These are phyloP conservation scores for Lasiommata megera DNA, from an alignment of 2,888 invertebrate genomes.

Conservation along the genomic window DNA sequence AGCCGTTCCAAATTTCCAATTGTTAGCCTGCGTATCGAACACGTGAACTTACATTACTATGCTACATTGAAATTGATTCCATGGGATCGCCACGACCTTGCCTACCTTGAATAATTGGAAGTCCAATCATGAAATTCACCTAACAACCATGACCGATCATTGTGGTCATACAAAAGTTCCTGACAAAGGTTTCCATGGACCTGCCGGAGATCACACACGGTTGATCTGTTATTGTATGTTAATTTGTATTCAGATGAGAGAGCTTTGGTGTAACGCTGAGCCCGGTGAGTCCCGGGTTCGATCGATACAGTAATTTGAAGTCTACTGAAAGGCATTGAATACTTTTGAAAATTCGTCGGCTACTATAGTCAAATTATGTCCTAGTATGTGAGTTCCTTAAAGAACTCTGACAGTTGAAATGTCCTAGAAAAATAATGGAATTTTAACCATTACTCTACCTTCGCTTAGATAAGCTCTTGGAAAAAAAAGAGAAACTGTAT, in stretches of 20 bases:
- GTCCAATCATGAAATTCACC: background rate
- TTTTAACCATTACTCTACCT: too few relatives aligned
- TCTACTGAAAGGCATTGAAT: too few relatives aligned
- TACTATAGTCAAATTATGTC: too few relatives aligned
- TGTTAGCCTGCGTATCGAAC: background rate
- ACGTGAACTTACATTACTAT: constrained; percentile 11
- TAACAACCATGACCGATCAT: background rate
- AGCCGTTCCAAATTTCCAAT: background rate
- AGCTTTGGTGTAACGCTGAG: too few relatives aligned
- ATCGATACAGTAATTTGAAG: too few relatives aligned
- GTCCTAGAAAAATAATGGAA: too few relatives aligned
- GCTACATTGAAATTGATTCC: constrained; percentile 6
- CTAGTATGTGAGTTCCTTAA: too few relatives aligned
- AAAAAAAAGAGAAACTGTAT: too few relatives aligned
- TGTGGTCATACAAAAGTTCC: background rate
- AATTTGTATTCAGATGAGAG: background rate
- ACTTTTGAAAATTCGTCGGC: too few relatives aligned
- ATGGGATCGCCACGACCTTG: constrained; percentile 25
- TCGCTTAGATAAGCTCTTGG: too few relatives aligned
- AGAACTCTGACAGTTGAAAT: too few relatives aligned
- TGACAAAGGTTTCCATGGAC: background rate
- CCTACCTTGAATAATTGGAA: background rate
- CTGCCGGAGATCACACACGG: background rate
- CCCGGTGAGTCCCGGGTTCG: too few relatives aligned
- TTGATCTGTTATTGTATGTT: background rate